These are phyloP conservation scores for Muntiacus muntjak DNA, from an alignment of 2,113 vertebrate species.

Conservation along the genomic window DNA sequence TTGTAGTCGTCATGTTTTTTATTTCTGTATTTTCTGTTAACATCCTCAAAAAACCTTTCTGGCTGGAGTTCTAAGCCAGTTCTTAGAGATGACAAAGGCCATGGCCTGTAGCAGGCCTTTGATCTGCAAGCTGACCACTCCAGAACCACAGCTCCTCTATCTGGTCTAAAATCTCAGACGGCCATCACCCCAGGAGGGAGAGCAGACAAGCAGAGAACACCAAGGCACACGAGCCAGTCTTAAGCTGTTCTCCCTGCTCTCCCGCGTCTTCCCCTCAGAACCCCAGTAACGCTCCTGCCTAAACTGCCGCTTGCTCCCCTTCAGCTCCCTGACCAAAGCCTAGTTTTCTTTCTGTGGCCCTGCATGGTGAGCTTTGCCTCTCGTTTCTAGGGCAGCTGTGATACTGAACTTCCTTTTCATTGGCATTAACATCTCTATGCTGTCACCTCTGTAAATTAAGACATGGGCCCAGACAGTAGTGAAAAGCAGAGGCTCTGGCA, in stretches of 20 bases:
- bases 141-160: neutral
- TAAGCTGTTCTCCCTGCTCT: neutral
- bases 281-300: neutral
- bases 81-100: neutral
- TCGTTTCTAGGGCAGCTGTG: neutral
- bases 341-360: neutral
- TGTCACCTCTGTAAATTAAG: neutral
- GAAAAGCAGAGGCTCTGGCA: neutral
- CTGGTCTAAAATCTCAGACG: neutral
- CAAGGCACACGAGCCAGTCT: neutral
- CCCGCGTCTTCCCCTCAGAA: neutral
- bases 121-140: neutral
- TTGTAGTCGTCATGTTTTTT: neutral
- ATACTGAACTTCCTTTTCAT: neutral
- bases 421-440: neutral
- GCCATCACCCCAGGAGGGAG: neutral
- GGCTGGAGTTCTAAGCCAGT: neutral
- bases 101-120: no score
- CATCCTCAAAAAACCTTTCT: neutral
- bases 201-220: neutral
- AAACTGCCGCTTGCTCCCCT: neutral
- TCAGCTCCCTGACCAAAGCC: neutral
- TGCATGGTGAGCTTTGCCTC: neutral
- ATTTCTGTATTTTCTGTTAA: neutral
- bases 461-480: neutral